Evolutionary conservation across 1,140 invertebrate species (phyloP), one percentile per base, ranked within the genome.

Genomic region (Pseudoatta argentina): DNA sequence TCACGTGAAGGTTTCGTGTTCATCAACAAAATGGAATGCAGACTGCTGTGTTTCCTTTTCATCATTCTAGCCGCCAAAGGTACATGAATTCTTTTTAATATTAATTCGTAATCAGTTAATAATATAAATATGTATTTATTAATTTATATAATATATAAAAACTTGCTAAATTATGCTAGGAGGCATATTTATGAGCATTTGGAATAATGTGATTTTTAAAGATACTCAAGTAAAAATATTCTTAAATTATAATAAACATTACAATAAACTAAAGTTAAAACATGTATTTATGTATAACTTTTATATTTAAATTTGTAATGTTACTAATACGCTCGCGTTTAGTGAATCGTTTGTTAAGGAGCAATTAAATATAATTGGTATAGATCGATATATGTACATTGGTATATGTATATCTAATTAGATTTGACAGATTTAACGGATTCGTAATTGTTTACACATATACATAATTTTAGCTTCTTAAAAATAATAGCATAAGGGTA

Each of bases 31-130:
- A 93, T 93, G 93, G 88, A 86, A 86, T 88, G 78, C 61, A 89
- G 61, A 30, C 86, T 77, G 55, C 64, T 87, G 86, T 82, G 90
- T 64, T 69, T 93, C 21, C 53, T 91, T 48, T 8, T 91, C 79
- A 53, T 92, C 27, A 78, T 61, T 44, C 71, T 92, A 59, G 61
- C 67, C 81, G 67, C 72, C 21, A 85, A 87, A 93, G 92, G 93
- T 93, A 88, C 67, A 90, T 93, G 24, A 27, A 77, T 79, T 24
- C 44, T 44, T 39, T 34, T 69, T 24, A 12, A 18, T 14, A 1
- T 27, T 86, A 21, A 69, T 69, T 51, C 4, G 4, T 39, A 16
- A 69, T 39, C 3, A 1, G 5, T 76, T 55, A 76, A 55, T 10
- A 10, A 8, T 57, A n/a, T 51, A 66, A 14, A 77, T 57, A 57